phyloP scores from a whole-genome alignment of 2,113 vertebrate species.

The human region GRCh38 chr2:5530001-5530500 shows the following conservation, averaged over 20 bases:
- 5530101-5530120: conserved; percentile 65
- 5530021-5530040: not conserved
- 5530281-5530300: accelerated
- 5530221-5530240: not conserved
- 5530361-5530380: not conserved
- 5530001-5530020: not conserved
- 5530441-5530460: accelerated
- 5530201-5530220: conserved; percentile 56
- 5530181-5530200: conserved; percentile 54
- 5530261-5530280: accelerated
- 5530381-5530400: not conserved
- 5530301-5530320: accelerated
- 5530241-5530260: not conserved
- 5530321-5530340: accelerated
- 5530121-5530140: conserved; percentile 77
- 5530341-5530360: not conserved
- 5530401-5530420: accelerated
- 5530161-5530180: conserved; percentile 78
- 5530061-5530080: not conserved
- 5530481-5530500: accelerated
- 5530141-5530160: conserved; percentile 73
- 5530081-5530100: conserved; percentile 59
- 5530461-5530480: accelerated
- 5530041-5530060: not conserved
- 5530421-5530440: not conserved